Base-by-base conservation (phyloP, 2,113 vertebrate species). In the Porphyrio hochstetteri region DNA sequence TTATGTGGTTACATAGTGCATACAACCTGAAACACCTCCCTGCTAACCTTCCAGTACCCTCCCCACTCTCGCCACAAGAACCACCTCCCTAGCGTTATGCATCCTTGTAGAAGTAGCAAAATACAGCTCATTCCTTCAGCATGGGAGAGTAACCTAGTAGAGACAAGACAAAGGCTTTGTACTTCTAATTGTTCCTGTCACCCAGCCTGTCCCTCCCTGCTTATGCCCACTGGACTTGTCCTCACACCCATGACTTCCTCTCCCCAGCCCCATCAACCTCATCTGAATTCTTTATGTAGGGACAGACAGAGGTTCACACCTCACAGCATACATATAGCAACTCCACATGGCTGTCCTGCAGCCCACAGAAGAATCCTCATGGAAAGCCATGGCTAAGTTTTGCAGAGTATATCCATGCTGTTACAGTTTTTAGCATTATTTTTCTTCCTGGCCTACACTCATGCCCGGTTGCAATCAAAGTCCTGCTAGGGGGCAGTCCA, bases 161-260 rank as follows among this genome's bases (percentile, higher is more conserved):
- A 82, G 44, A 90, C 36, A 88, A 18, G 16, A 50, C 36, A 80
- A 77, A 70, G 56, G 55, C 76, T 77, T 63, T 70, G 59, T 86
- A 77, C 71, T 50, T 92, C 71, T 86, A 61, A 88, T 77, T 94
- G 56, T 80, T 44, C n/a, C 63, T 55, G 31, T 92, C 68, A 86
- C 36, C 16, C 25, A 88, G 53, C 59, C 23, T 14, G 91, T 92
- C 35, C 60, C 29, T 92, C 55, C 35, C 59, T 82, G 13, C 33
- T 64, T 59, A 31, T 18, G 61, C 55, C 75, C 78, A 77, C 36
- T 48, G 61, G 67, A 50, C 40, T 56, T n/a, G 20, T 46, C 46
- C 68, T 93, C 44, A 21, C 19, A 61, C 80, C 36, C n/a, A 2
- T 44, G 36, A 60, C 29, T 24, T 40, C 25, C 14, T 13, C 68